Evolutionary conservation across 2,888 invertebrate genomes (phyloP), one percentile per base, ranked within the genome.

Genomic region (Serripes groenlandicus): DNA sequence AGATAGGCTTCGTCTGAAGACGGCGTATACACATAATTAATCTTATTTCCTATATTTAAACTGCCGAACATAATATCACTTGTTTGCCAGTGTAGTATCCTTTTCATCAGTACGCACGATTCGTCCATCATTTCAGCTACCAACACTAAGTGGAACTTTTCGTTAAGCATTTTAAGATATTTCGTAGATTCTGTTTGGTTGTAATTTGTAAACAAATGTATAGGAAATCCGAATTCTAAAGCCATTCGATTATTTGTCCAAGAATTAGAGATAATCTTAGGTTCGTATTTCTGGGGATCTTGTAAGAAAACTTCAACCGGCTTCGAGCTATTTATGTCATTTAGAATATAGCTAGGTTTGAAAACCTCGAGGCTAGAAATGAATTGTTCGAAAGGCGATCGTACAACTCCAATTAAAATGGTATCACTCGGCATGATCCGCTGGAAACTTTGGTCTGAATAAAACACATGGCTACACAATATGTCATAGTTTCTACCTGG

Each of bases 401-500:
- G n/a, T n/a, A n/a, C n/a, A n/a, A n/a, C n/a, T n/a, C n/a, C n/a
- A n/a, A n/a, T n/a, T n/a, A n/a, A n/a, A n/a, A n/a, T n/a, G n/a
- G n/a, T n/a, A 21, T 54, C 54, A 54, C n/a, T 21, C 5, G 18
- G 23, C 54, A 54, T 54, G 23, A 15, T n/a, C 23, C n/a, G 54
- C 23, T 21, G 11, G n/a, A 54, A 54, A 54, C 23, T 5, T 54
- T 62, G 28, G 15, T 11, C 9, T 5, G 23, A 28, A 62, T 28
- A 62, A 5, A 62, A 26, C 7, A 30, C 62, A 32, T 62, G 62
- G 21, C 30, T 62, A 21, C 62, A 62, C 7, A 62, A 15, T 28
- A 62, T 62, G 62, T 62, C 62, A 62, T 62, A 62, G 5, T 62
- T 62, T 28, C 62, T 30, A 62, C 28, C 15, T 28, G 18, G 7